These are phyloP conservation scores for Drosophila micromelanica DNA, from an alignment of 1,140 invertebrate genomes.

Conservation along the genomic window DNA sequence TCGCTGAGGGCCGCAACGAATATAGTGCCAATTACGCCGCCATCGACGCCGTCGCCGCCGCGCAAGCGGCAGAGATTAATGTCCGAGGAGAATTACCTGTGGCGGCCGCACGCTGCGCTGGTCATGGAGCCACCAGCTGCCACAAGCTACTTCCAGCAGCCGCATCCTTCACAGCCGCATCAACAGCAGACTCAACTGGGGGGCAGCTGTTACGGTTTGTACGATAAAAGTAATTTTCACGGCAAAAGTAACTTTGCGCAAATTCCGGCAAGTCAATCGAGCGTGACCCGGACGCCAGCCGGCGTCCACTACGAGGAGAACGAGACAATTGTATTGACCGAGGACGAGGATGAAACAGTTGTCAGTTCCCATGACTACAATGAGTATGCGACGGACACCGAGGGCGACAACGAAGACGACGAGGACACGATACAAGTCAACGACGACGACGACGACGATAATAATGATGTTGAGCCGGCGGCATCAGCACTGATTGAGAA, in stretches of 20 bases:
- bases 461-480: constrained; percentile 52
- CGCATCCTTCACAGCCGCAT: constrained; percentile 16
- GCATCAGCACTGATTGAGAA: neutral
- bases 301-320: constrained; percentile 60
- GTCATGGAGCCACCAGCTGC: constrained; percentile 17
- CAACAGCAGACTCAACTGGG: constrained; percentile 61
- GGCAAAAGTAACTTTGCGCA: constrained; percentile 77
- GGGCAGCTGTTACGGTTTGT: constrained; percentile 35
- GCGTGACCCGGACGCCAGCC: constrained; percentile 35
- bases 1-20: constrained; percentile 85
- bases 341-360: constrained; percentile 83
- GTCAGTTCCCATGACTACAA: constrained; percentile 83
- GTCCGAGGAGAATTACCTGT: constrained; percentile 84
- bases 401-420: constrained; percentile 44
- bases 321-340: constrained; percentile 83
- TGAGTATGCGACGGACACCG: constrained; percentile 65
- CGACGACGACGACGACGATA: constrained; percentile 47
- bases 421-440: constrained; percentile 38
- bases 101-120: constrained; percentile 80
- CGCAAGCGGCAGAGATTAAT: constrained; percentile 85
- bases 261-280: constrained; percentile 81
- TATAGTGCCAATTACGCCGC: constrained; percentile 86
- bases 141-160: constrained; percentile 2
- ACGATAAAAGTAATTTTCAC: constrained; percentile 85
- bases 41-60: constrained; percentile 86